Evolutionary conservation across 23 tunicate genomes (phyloP), one percentile per base, ranked within the genome.

Genomic region (Botrylloides violaceus): DNA sequence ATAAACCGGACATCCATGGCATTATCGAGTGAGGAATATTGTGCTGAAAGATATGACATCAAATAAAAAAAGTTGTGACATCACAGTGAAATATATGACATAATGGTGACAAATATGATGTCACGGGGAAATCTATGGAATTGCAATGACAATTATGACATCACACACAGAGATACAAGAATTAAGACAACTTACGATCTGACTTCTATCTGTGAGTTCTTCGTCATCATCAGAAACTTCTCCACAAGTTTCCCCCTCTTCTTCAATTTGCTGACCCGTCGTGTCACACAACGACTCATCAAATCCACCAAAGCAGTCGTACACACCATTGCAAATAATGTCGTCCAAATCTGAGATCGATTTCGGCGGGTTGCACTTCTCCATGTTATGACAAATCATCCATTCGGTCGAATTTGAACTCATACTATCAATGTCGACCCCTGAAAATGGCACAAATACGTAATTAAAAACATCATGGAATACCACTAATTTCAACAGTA

Each of bases 301-400:
- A 35, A 56, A 27, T 20, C 97, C 97, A n/a, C 89, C 88, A 73
- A 90, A 90, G 59, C 97, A 90, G 58, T 90, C 97, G 34, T 47
- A 48, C 27, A 38, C 49, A 19, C 85, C 90, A 70, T 90, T 81
- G 61, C 97, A 90, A 23, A 70, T 56, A 48, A 83, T 66, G 37
- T 83, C 73, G 19, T 49, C 50, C 32, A 90, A 32, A 4, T 70
- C 75, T 15, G 50, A 58, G 9, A 70, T 20, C 12, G 72, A 23
- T 27, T 34, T 21, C 6, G 84, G 60, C 25, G 79, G 65, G 6
- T 71, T 59, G 49, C 95, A 87, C 36, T 49, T 64, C 15, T 80
- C 75, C 9, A 80, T 59, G 37, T 62, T 61, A 26, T 76, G 33
- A 50, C 95, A 87, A 18, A 87, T 70, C 43, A 37, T 21, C 12